Conservation (phyloP, 2,113 vertebrate species). For the Eonycteris spelaea region DNA sequence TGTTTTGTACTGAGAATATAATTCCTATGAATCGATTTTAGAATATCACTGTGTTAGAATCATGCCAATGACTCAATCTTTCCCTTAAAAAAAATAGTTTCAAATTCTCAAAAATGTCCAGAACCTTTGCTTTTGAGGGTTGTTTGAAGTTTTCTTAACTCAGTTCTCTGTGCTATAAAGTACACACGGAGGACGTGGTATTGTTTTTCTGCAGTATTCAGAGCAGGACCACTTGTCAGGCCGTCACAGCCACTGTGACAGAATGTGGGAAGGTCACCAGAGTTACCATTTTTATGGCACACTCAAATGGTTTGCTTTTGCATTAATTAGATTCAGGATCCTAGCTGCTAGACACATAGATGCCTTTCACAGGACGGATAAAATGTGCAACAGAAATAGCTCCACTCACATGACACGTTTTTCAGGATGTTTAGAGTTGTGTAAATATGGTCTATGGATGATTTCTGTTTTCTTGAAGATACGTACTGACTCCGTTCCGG, state of each 20-base stretch:
- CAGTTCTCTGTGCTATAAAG: not conserved
- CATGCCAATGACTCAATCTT: not conserved
- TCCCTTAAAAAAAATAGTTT: not conserved
- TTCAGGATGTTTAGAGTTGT: not conserved
- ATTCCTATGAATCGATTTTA: not conserved
- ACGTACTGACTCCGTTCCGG: not conserved
- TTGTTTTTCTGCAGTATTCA: not conserved
- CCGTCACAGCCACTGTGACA: conserved; percentile 7
- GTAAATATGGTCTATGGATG: not conserved
- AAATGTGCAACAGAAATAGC: not conserved
- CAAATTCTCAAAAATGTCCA: not conserved
- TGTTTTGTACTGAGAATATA: not conserved
- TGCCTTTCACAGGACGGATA: not conserved
- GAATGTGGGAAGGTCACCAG: not conserved
- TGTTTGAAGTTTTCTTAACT: not conserved
- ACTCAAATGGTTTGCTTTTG: not conserved
- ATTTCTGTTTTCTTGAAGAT: conserved; percentile 19
- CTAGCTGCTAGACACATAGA: not conserved
- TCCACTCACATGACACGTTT: not conserved
- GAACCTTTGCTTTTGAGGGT: not conserved
- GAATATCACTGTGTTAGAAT: not conserved
- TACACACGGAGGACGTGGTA: not conserved
- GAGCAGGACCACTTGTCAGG: not conserved
- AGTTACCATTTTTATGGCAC: conserved; percentile 25
- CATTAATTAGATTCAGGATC: not conserved